Conservation (phyloP, 2,797 vertebrate genomes). For the Ctenochaetus hawaiiensis region DNA sequence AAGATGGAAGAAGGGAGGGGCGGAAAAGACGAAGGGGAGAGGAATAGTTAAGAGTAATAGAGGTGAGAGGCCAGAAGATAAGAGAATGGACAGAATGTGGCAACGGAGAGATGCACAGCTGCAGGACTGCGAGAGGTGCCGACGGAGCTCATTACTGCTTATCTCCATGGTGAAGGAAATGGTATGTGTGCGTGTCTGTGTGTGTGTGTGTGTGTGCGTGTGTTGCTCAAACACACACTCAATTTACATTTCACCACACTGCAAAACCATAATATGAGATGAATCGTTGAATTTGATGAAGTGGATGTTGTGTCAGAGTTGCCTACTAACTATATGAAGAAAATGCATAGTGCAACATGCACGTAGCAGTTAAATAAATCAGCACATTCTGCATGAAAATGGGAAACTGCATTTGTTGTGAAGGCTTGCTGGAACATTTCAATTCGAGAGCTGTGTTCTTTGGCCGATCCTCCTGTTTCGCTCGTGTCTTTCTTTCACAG, state of each 20-base stretch:
- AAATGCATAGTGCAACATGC: constrained; percentile 46
- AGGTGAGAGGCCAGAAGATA: constrained; percentile 79
- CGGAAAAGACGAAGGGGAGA: constrained; percentile 45
- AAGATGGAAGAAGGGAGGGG: constrained; percentile 49
- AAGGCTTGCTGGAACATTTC: constrained; percentile 31
- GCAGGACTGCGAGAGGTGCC: constrained; percentile 66
- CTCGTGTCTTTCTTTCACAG: constrained; percentile 14
- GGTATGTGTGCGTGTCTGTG: constrained; percentile 23
- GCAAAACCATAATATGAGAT: constrained; percentile 52
- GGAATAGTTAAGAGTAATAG: constrained; percentile 76
- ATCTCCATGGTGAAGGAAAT: constrained; percentile 71
- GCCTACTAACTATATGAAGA: constrained; percentile 29
- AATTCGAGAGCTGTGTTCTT: constrained; percentile 13
- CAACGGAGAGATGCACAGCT: constrained; percentile 69
- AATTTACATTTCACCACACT: constrained; percentile 68
- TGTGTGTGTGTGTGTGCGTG: constrained; percentile 16
- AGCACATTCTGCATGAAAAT: constrained; percentile 39
- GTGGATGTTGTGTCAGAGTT: constrained; percentile 39
- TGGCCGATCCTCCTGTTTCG: constrained; percentile 19
- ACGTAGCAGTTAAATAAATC: constrained; percentile 4
- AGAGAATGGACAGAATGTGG: constrained; percentile 77
- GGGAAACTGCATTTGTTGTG: constrained; percentile 28
- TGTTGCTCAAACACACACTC: constrained; percentile 35
- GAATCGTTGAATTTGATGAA: constrained; percentile 55
- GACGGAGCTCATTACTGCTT: constrained; percentile 82